Base-by-base conservation (phyloP, 2,113 vertebrate species). In the Cebidichthys violaceus region DNA sequence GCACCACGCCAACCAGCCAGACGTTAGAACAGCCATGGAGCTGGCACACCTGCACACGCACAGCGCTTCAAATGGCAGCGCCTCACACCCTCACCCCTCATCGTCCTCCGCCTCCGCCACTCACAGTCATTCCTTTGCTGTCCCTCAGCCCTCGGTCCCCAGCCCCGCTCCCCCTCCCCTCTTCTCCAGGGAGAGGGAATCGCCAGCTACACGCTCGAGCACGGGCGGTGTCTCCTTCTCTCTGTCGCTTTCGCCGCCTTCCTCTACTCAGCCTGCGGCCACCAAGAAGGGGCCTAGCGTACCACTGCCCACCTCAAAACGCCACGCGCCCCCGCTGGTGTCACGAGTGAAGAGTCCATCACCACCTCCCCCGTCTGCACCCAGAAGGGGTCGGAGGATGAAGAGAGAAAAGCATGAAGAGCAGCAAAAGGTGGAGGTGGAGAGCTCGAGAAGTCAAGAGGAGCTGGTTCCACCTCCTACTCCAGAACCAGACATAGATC, bases 11-110 rank as follows among this genome's bases (percentile, higher is more conserved):
- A 93, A 94, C 84, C 95, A 96, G 85, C 95, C 94, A 0, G 94
- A 96, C 55, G 94, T 96, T 1, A 70, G 94, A 15, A 82, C 94
- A 0, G 94, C 95, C 68, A 95, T 96, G 94, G 95, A 96, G 87
- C 88, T 93, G 52, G 94, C 95, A 0, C 94, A 95, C 52, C 82
- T 87, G 24, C 90, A 89, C 74, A n/a, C 87, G 0, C 87, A 89
- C 60, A 54, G 11, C 84, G 35, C 94, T 0, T 86, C 94, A 52
- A 94, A 93, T 2, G 91, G 90, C 77, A 66, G 70, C 14, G 41
- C 88, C 6, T 24, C 93, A 0, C 81, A 89, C 22, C 83, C 90
- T 37, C 90, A 90, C 67, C 78, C 93, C 1, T 87, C 91, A 0
- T 70, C 92, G 8, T 81, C 90, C 31, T 43, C 91, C 65, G 9